Evolutionary conservation across 2,888 invertebrate species (phyloP).

Genomic region (Plagodis dolabraria): DNA sequence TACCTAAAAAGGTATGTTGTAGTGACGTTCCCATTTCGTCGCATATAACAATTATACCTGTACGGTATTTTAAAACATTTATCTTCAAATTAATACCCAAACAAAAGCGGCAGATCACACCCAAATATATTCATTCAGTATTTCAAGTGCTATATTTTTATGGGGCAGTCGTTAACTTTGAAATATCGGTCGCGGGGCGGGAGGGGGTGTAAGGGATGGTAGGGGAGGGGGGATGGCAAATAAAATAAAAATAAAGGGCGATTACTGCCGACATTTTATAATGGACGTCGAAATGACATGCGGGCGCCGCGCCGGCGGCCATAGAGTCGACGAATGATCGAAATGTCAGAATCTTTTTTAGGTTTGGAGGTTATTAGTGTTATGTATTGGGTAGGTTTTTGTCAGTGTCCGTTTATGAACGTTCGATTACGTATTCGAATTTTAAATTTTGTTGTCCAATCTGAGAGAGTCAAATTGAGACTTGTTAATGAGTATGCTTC

Average conservation of each 20-base stretch:
- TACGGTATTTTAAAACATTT: too few relatives aligned
- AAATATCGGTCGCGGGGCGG: constrained; percentile 72
- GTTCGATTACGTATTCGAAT: too few relatives aligned
- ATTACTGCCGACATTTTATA: constrained; percentile 83
- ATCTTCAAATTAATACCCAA: constrained; percentile 29
- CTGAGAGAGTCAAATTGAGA: too few relatives aligned
- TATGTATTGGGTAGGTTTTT: neutral
- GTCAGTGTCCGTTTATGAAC: neutral
- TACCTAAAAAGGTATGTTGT: too few relatives aligned
- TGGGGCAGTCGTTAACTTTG: constrained; percentile 81
- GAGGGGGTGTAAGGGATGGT: constrained; percentile 39
- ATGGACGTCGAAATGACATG: constrained; percentile 81
- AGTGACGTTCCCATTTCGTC: too few relatives aligned
- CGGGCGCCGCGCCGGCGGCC: constrained; percentile 73
- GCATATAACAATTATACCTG: too few relatives aligned
- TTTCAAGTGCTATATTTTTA: constrained; percentile 80
- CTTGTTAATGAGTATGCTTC: too few relatives aligned
- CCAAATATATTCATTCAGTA: constrained; percentile 64
- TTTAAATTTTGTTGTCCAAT: too few relatives aligned
- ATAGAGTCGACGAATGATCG: constrained; percentile 23
- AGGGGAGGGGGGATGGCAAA: constrained; percentile 66
- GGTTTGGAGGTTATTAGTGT: constrained; percentile 1
- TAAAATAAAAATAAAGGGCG: constrained; percentile 84
- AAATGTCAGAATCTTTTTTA: constrained; percentile 44
- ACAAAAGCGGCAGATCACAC: constrained; percentile 49